Percentiles rank a stretch among this genome's conserved stretches.
Conservation (phyloP, 1,140 invertebrate species). For the Aphaenogaster floridana region DNA sequence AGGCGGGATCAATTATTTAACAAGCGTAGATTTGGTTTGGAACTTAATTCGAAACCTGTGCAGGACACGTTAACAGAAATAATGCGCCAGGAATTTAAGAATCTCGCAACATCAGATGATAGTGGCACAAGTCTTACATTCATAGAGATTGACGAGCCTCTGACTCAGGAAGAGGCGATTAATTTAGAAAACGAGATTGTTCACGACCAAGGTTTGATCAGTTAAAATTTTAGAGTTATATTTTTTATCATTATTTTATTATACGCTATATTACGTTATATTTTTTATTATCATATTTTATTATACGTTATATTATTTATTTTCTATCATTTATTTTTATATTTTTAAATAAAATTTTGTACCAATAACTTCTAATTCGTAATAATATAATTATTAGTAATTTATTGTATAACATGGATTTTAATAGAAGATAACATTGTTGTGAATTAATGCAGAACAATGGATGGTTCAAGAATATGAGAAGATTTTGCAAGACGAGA, state of each 20-base stretch:
- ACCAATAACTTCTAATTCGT: neutral
- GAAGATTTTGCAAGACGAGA: conserved; percentile 78
- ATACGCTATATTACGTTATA: neutral
- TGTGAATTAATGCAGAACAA: conserved; percentile 76
- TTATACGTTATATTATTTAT: no score
- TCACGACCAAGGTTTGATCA: conserved; percentile 71
- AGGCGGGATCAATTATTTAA: conserved; percentile 82
- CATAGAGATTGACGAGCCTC: conserved; percentile 25
- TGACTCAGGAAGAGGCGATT: conserved; percentile 75
- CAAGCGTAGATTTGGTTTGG: conserved; percentile 70
- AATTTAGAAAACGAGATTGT: conserved; percentile 75
- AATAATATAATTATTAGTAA: neutral
- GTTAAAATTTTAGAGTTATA: neutral
- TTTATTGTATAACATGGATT: neutral
- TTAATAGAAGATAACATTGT: conserved; percentile 51
- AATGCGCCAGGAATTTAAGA: conserved; percentile 77
- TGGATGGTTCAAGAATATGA: conserved; percentile 85
- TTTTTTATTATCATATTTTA: no score
- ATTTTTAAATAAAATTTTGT: neutral
- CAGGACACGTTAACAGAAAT: conserved; percentile 76
- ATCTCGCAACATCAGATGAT: conserved; percentile 68
- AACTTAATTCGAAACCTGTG: conserved; percentile 56
- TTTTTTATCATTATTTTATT: neutral
- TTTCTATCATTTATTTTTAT: neutral
- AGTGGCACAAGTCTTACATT: conserved; percentile 33